Percentiles rank a stretch among this genome's conserved stretches.
phyloP scores from a whole-genome alignment of 2,888 invertebrate genomes.

The Meteorus cinctellus region DNA sequence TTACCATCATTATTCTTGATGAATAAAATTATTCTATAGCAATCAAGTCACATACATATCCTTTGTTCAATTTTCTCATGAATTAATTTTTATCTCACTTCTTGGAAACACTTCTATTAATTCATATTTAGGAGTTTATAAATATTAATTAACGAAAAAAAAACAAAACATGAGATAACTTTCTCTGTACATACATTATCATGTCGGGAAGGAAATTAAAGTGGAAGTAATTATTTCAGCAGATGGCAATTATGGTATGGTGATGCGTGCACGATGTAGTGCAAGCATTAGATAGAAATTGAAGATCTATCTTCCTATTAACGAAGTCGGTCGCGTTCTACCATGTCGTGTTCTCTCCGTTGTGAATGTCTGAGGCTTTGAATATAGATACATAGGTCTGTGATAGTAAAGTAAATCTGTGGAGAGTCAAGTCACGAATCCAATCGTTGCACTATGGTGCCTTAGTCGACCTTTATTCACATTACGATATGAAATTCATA shows the following conservation, averaged over 20 bases:
- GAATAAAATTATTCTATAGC: too few relatives aligned
- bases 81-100: neutral
- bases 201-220: constrained; percentile 21
- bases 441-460: neutral
- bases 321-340: constrained; percentile 22
- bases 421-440: constrained; percentile 1
- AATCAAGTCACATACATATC: neutral
- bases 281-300: constrained; percentile 28
- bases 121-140: neutral
- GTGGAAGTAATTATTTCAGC: constrained; percentile 16
- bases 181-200: neutral
- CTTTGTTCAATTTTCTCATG: constrained; percentile 5
- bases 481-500: too few relatives aligned
- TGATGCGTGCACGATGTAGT: constrained; percentile 21
- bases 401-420: neutral
- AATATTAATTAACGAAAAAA: constrained; percentile 22
- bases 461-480: neutral
- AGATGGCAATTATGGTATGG: constrained; percentile 1
- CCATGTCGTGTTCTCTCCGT: neutral
- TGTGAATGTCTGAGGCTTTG: neutral
- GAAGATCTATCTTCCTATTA: constrained; percentile 25
- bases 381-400: neutral
- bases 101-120: constrained; percentile 4
- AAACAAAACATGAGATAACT: constrained; percentile 6
- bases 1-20: too few relatives aligned